Evolutionary conservation across 2,797 vertebrate species (phyloP), one percentile per base, ranked within the genome.

Genomic region (Rhadinocentrus ornatus): DNA sequence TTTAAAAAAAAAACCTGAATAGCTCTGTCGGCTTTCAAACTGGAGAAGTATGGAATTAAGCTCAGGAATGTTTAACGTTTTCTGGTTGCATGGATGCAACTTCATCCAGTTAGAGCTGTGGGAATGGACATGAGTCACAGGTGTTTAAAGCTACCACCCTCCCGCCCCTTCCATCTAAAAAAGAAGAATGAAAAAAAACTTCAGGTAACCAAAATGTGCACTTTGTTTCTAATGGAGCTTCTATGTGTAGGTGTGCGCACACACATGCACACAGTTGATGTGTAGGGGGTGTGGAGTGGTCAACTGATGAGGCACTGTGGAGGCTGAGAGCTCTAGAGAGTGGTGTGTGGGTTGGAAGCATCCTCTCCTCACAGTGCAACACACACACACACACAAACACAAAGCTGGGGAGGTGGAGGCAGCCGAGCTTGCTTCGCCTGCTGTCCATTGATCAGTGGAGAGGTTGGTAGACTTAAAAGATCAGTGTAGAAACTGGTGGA

Each of bases 291-390:
- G 86, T 91, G 85, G 88, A 91, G 89, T 90, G 90, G 89, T 91
- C 90, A 92, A 90, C 81, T 91, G 89, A 90, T 88, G 89, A 89
- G 83, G 83, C 80, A 88, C 81, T 89, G 89, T 92, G 92, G 92
- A 90, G 91, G 91, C 88, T 92, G 91, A 92, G 91, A 91, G 90
- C 93, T 88, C 91, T 88, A 86, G 89, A 93, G 89, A 93, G 91
- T 86, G 87, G 54, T 90, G 89, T 92, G 93, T 93, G 88, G 91
- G 92, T 86, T 92, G 89, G 78, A 89, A 90, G 80, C 87, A 88
- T 88, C 86, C 84, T 88, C 89, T 90, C 81, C 78, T 82, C 84
- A 1, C 83, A 69, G 69, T 44, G 53, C 73, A 78, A 76, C 78
- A 70, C 81, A 69, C 73, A 83, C 72, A 79, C 78, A 69, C 55